Base-by-base conservation (phyloP, 2,113 vertebrate species). In the Microtus pennsylvanicus region DNA sequence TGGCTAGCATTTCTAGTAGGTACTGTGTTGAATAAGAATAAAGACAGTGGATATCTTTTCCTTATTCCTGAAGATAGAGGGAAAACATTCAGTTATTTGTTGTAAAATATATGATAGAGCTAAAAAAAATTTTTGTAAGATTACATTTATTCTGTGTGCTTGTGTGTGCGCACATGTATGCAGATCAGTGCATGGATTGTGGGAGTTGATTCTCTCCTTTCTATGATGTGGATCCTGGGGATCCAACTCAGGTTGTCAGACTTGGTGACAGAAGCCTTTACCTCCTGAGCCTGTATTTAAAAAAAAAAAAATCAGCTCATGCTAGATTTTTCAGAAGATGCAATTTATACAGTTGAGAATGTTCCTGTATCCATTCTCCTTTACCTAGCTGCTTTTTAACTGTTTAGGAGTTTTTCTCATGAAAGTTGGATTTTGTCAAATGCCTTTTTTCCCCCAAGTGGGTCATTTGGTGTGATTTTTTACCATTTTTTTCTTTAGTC, bases 361-460 rank as follows among this genome's bases (percentile, higher is more conserved):
- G 24, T 93, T 61, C 24, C 12, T 90, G 47, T 63, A 7, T 76
- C 16, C 13, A 16, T 30, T 30, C 16, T 67, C 45, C 17, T 33
- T 52, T 81, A 19, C 1, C 11, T 58, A 58, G 55, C 35, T 81
- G 38, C 35, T 72, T 50, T 58, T 69, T 75, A 85, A 47, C 7
- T 63, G 45, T 55, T 35, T n/a, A 55, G 81, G 19, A 85, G 11
- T 85, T 85, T 85, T 92, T 63, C 45, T 75, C 55, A 22, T 86
- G 38, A 61, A 74, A 55, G 30, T 72, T 92, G 33, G 38, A 77
- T 93, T 93, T 93, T 87, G 35, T 77, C 7, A 83, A 83, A 77
- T 65, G 58, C 4, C 26, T 93, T 77, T 87, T 67, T 14, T 16
- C 52, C 52, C 55, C 17, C 55, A 78, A 52, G 7, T 87, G 26